Base-by-base conservation (phyloP, 2,888 invertebrate species). In the Cylindroiulus punctatus region DNA sequence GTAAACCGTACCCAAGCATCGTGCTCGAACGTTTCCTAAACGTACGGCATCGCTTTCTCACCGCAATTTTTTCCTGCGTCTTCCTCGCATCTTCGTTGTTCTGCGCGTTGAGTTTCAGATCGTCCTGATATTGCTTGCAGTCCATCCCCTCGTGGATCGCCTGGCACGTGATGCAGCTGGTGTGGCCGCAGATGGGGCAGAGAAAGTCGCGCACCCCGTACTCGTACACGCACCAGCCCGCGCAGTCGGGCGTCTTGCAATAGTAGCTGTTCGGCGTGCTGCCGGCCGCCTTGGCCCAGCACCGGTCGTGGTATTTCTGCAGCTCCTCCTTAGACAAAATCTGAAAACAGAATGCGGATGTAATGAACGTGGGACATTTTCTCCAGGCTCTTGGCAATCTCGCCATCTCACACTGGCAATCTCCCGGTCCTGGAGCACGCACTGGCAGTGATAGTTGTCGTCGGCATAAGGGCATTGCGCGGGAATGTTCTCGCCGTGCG, bases 151-250 rank as follows among this genome's bases (percentile, higher is more conserved):
- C 93, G 89, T 97, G 96, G 88, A 96, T 95, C 19, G 94, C 95
- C 95, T 96, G 95, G 91, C 97, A 97, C 0, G 95, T 95, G 87
- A 97, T 93, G 91, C 97, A 97, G 91, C 97, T 97, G 85, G 92
- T 93, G 87, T 92, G 93, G 88, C 93, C 92, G 91, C 97, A 97
- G 40, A 96, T 95, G 0, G 96, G 96, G 90, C 97, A 97, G 52
- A 93, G 92, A 90, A 97, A 97, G 89, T 94, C 93, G 90, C 95
- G 95, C 83, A 96, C 96, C 88, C 95, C 95, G 88, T 96, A 96
- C 89, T 97, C 97, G 90, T 95, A 96, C 88, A 96, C 94, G 89
- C 97, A 97, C 96, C 97, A 97, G 3, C 97, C 97, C 83, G 93
- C 93, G 90, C 97, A 97, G 91, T 97, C 96, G 0, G 95, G 94